A percentile compares a stretch with the other conserved stretches of the same genome.
Conservation (phyloP, 1,140 invertebrate genomes). For the Ectropis grisescens region DNA sequence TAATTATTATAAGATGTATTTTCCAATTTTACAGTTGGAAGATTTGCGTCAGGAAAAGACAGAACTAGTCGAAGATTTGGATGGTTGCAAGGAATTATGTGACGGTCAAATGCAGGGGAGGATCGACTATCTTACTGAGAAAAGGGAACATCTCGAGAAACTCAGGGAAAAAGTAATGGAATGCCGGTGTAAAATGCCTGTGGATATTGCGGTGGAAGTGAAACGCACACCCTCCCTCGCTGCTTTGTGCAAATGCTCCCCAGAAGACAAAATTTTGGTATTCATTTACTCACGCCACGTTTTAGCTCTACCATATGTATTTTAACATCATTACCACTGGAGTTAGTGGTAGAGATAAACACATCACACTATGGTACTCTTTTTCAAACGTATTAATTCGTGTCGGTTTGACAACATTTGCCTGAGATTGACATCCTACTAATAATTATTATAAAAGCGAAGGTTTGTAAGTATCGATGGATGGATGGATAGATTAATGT, state of each 20-base stretch:
- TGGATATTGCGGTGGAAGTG: conserved; percentile 31
- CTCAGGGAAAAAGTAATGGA: conserved; percentile 34
- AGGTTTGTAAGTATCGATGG: too few species aligned
- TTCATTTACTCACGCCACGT: too few species aligned
- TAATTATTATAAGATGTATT: too few species aligned
- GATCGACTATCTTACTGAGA: conserved; percentile 31
- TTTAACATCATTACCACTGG: too few species aligned
- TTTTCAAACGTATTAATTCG: too few species aligned
- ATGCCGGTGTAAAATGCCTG: conserved; percentile 45
- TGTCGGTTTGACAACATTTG: too few species aligned
- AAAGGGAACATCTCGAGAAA: conserved; percentile 23
- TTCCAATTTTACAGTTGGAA: conserved; percentile 26
- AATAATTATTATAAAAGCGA: too few species aligned
- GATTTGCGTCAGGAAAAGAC: conserved; percentile 28
- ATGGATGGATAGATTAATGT: too few species aligned
- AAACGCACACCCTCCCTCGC: conserved; percentile 50
- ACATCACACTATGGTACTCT: too few species aligned
- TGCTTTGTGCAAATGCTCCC: conserved; percentile 35
- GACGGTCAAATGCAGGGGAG: conserved; percentile 29
- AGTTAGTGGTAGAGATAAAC: too few species aligned
- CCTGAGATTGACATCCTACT: too few species aligned
- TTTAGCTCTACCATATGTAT: too few species aligned
- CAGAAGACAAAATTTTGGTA: conserved; percentile 39
- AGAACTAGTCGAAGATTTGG: conserved; percentile 34
- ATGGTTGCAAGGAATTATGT: conserved; percentile 35